Percentiles rank a stretch among this genome's conserved stretches.
phyloP scores from a whole-genome alignment of 2,113 vertebrate genomes.

The Carassius gibelio region DNA sequence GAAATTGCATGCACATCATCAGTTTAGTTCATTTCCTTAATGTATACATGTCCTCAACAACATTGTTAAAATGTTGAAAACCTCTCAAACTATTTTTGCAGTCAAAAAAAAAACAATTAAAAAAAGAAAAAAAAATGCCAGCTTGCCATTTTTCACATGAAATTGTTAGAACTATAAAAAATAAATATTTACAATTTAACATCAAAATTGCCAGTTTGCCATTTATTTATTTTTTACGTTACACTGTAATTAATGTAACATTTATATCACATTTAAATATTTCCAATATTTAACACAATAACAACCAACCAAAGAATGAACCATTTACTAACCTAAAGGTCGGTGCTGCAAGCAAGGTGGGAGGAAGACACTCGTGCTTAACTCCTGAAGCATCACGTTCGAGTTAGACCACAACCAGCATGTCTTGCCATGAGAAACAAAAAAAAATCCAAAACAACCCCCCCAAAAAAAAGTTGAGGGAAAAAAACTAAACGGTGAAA shows the following conservation, averaged over 20 bases:
- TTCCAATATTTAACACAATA: constrained; percentile 12
- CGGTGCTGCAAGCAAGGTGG: constrained; percentile 95
- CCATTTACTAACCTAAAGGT: constrained; percentile 89
- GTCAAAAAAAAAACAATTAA: too few relatives aligned
- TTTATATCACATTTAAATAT: not conserved
- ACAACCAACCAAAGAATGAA: constrained; percentile 29
- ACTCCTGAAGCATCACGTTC: constrained; percentile 99
- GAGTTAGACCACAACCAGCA: constrained; percentile 89
- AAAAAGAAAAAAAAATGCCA: too few relatives aligned
- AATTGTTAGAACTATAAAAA: too few relatives aligned
- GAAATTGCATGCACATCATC: not conserved
- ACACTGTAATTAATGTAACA: not conserved
- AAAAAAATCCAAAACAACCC: constrained; percentile 47
- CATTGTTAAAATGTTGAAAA: too few relatives aligned
- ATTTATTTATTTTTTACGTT: not conserved
- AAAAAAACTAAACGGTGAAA: constrained; percentile 52
- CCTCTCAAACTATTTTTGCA: not conserved
- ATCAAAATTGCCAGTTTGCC: not conserved
- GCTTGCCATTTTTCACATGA: too few relatives aligned
- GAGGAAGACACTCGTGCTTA: constrained; percentile 97
- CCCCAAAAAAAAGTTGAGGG: constrained; percentile 52
- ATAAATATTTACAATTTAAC: not conserved
- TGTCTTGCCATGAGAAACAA: constrained; percentile 94
- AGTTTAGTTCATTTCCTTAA: not conserved
- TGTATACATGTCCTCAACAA: not conserved